phyloP scores from a whole-genome alignment of 2,797 vertebrate species.

The Pogonophryne albipinna region DNA sequence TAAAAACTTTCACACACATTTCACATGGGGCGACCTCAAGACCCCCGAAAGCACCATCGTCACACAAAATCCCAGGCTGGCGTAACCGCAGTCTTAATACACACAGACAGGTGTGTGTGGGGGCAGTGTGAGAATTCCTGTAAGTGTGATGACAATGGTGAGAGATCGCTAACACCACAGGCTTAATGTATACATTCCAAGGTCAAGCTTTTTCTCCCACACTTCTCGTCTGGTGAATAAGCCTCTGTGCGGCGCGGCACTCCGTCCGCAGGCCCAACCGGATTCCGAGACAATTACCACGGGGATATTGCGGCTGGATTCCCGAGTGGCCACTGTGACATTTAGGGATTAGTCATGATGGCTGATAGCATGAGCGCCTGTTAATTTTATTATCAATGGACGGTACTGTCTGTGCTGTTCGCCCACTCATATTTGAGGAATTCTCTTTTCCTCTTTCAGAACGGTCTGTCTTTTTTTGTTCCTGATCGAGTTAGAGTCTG shows the following conservation, averaged over 20 bases:
- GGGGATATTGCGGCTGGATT: constrained; percentile 67
- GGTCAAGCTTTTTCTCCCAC: constrained; percentile 69
- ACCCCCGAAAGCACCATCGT: constrained; percentile 29
- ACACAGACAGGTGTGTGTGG: constrained; percentile 72
- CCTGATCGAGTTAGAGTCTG: background rate
- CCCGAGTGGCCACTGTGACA: constrained; percentile 67
- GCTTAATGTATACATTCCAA: constrained; percentile 72
- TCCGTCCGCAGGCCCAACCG: constrained; percentile 44
- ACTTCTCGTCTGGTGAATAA: constrained; percentile 62
- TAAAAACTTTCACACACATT: constrained; percentile 36
- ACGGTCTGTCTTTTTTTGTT: constrained; percentile 11
- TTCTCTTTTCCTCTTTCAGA: constrained; percentile 24
- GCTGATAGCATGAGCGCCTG: constrained; percentile 56
- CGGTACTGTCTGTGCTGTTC: constrained; percentile 38
- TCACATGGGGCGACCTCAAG: constrained; percentile 44
- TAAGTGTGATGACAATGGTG: constrained; percentile 60
- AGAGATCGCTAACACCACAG: constrained; percentile 70
- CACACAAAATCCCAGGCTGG: constrained; percentile 40
- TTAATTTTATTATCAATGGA: constrained; percentile 72
- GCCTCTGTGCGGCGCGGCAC: constrained; percentile 26
- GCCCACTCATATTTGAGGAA: constrained; percentile 43
- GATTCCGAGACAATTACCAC: constrained; percentile 71
- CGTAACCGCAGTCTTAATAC: constrained; percentile 55
- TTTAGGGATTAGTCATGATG: constrained; percentile 74
- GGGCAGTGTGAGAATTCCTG: constrained; percentile 68